These are phyloP conservation scores for Pipra filicauda DNA, from an alignment of 2,113 vertebrate species.

Conservation along the genomic window DNA sequence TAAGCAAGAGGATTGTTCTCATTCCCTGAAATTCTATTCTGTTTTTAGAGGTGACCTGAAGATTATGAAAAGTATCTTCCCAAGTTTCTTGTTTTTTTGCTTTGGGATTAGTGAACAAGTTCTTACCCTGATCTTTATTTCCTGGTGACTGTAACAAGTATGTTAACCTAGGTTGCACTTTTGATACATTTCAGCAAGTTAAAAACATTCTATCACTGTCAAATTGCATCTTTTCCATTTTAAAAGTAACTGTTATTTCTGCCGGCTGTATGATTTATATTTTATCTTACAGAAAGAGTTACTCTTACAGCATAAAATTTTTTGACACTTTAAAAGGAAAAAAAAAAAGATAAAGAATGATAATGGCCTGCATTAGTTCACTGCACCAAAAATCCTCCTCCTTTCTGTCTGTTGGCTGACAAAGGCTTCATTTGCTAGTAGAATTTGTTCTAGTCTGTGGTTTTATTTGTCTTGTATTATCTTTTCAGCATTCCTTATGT, in stretches of 20 bases:
- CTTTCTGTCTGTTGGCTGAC: not conserved
- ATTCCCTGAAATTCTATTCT: not conserved
- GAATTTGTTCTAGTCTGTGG: not conserved
- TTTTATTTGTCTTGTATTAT: not conserved
- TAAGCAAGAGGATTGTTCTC: not conserved
- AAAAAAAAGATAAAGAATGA: rapidly evolving
- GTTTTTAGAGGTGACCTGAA: not conserved
- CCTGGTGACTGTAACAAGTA: not conserved
- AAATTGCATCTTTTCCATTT: not conserved
- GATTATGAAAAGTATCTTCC: not conserved
- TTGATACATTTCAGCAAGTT: not conserved
- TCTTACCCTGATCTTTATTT: not conserved
- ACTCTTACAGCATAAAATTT: not conserved
- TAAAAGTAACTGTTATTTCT: not conserved
- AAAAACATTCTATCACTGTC: not conserved
- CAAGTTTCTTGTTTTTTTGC: not conserved
- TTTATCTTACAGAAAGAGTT: not conserved
- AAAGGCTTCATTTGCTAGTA: not conserved
- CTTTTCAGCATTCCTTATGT: not conserved
- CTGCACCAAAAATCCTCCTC: not conserved
- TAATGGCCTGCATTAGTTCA: not conserved
- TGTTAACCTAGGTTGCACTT: not conserved
- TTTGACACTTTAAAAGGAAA: not conserved
- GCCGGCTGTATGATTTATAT: not conserved
- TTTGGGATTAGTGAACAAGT: not conserved